Base-by-base conservation (phyloP, 2,113 vertebrate genomes). In the Callipepla squamata region DNA sequence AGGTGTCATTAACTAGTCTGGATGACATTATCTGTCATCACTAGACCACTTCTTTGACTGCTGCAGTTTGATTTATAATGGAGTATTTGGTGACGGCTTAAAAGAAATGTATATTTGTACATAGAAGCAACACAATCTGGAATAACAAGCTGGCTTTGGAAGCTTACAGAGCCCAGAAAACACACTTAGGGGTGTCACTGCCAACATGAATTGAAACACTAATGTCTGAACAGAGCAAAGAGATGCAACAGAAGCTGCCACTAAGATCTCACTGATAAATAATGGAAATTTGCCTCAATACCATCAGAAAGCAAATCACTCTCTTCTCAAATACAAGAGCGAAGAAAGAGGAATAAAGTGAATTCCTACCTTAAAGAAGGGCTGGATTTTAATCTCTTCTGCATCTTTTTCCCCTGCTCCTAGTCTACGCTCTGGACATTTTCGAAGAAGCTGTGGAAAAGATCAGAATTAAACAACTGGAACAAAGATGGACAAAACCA, bases 361-460 rank as follows among this genome's bases (percentile, higher is more conserved):
- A 84, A 26, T 42, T 50, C 93, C 93, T 92, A 99, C 99, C 98
- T 98, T 97, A 89, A 98, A 99, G 96, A 99, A 99, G 8, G 98
- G 96, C 93, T 99, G 98, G 17, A 91, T 97, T 96, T 99, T 99
- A 83, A 99, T 98, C 91, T 99, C 99, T 47, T 98, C 98, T 0
- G 99, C 98, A 7, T 99, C 99, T 73, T 91, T 98, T 58, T 98
- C 97, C 47, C 99, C 98, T 1, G 97, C 98, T 48, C 99, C 99
- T 5, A 99, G 97, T 21, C 99, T 97, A 77, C 98, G 98, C 74
- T 99, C 97, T 1, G 99, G 98, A 85, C 98, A 98, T 94, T 98
- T 99, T 94, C 97, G 98, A 93, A 99, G 97, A 91, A 99, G 97
- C 99, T 99, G 95, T 45, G 85, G 62, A 34, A 80, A 85, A 57